Evolutionary conservation across 2,888 invertebrate species (phyloP).

Genomic region (Rotaria sp.): DNA sequence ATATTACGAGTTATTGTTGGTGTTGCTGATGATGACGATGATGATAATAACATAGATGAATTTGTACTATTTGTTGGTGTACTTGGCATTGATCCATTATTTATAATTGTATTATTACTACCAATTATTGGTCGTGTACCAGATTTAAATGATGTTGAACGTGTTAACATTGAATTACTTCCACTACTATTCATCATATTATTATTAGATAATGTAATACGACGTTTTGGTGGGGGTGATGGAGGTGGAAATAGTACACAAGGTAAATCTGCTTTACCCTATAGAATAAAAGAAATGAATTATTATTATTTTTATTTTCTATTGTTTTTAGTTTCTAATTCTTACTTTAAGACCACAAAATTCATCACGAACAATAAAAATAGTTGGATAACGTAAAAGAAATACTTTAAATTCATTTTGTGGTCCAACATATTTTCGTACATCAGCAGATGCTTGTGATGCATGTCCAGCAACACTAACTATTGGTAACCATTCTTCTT

Average conservation of each 20-base stretch:
- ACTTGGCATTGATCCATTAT: slow-evolving; percentile 28
- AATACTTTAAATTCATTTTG: slow-evolving; percentile 54
- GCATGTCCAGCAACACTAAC: slow-evolving; percentile 90
- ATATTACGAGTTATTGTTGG: background rate
- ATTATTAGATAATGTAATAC: background rate
- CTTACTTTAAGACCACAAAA: slow-evolving; percentile 47
- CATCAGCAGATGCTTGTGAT: slow-evolving; percentile 89
- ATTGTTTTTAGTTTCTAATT: background rate
- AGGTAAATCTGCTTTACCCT: slow-evolving; percentile 38
- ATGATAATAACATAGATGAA: background rate
- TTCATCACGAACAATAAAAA: slow-evolving; percentile 54
- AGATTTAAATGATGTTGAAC: slow-evolving; percentile 39
- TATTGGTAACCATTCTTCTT: slow-evolving; percentile 90
- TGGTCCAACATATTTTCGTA: slow-evolving; percentile 62
- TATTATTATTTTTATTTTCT: background rate
- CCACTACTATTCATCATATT: background rate
- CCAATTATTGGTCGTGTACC: background rate
- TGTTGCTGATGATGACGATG: background rate
- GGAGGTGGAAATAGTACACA: slow-evolving; percentile 40
- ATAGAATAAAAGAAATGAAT: background rate
- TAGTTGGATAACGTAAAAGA: slow-evolving; percentile 53
- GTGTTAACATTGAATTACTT: slow-evolving; percentile 24
- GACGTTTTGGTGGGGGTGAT: slow-evolving; percentile 41
- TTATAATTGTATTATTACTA: background rate
- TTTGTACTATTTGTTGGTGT: slow-evolving; percentile 18